phyloP scores from a whole-genome alignment of 2,797 vertebrate genomes.

The Poliocrania exsul region DNA sequence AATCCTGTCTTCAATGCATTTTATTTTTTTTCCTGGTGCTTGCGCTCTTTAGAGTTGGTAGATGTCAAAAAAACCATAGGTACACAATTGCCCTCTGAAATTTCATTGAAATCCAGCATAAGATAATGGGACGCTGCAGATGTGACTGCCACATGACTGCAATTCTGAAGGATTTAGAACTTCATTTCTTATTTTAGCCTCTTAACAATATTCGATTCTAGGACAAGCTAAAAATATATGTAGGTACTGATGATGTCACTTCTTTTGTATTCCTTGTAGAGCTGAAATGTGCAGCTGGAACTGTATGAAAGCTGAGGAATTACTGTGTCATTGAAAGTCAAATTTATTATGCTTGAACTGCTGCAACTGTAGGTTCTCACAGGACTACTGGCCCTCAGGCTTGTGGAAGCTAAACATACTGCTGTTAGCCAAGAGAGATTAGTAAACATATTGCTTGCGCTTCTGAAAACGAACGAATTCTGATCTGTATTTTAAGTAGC shows the following conservation, averaged over 20 bases:
- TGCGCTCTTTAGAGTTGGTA: not conserved
- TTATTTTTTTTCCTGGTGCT: not conserved
- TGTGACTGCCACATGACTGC: not conserved
- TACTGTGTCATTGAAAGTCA: slow-evolving; percentile 12
- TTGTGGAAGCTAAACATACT: slow-evolving; percentile 17
- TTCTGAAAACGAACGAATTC: slow-evolving; percentile 45
- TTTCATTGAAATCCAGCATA: not conserved
- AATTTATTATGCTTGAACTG: slow-evolving; percentile 36
- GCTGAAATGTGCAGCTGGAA: slow-evolving; percentile 16
- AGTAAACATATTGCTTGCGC: slow-evolving; percentile 48
- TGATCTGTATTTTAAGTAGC: slow-evolving; percentile 48
- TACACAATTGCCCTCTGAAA: not conserved
- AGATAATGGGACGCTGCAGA: not conserved
- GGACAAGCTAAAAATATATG: slow-evolving; percentile 1
- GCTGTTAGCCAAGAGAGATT: slow-evolving; percentile 39
- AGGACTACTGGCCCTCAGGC: slow-evolving; percentile 41
- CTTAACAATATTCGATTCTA: not conserved
- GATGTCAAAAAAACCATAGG: not conserved
- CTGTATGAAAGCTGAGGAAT: slow-evolving; percentile 19
- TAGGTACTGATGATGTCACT: slow-evolving; percentile 2
- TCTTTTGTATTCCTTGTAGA: slow-evolving; percentile 21
- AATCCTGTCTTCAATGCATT: not conserved
- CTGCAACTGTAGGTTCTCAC: slow-evolving; percentile 17
- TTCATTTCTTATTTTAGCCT: not conserved
- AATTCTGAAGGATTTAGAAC: slow-evolving; percentile 6